Base-by-base conservation (phyloP, 2,113 vertebrate species). In the Cinclus cinclus region DNA sequence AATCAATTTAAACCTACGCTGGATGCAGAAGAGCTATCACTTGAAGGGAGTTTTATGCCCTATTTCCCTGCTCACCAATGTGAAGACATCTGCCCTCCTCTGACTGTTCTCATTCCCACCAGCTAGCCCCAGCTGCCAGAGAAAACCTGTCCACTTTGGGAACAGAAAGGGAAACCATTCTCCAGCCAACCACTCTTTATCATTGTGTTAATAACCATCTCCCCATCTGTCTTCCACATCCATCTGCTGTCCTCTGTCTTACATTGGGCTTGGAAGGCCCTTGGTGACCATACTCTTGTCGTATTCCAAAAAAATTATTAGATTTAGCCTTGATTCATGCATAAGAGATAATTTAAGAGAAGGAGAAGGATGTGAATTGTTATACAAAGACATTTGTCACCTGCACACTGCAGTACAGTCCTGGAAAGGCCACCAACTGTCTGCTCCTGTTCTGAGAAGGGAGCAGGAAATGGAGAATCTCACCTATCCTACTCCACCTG, bases 401-500 rank as follows among this genome's bases (percentile, higher is more conserved):
- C 42, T 75, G 33, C 44, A 28, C 0, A 1, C 2, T 15, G 15
- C 30, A n/a, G 17, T 55, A 56, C 0, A 0, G 15, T 30, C 30
- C 52, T 44, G 53, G 27, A 89, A 80, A 87, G 19, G n/a, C 35
- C 49, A 85, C 3, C 3, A 67, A 4, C 3, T 31, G 2, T 19
- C n/a, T 62, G 10, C 25, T 49, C 28, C 55, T 47, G 2, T 62
- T 84, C 35, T 82, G 24, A 67, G 37, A 42, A 21, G 11, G 16
- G 11, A 75, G 30, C 4, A n/a, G 49, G 25, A 89, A 71, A 56
- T 6, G 6, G 41, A 49, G 20, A 10, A 59, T 63, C 39, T 90
- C 35, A 56, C 14, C 16, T 22, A 42, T 7, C 3, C 3, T 65
- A 3, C n/a, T 55, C 15, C 33, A 60, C 6, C 8, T 44, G 52